Evolutionary conservation across 2,113 vertebrate species (phyloP), one percentile per base, ranked within the genome.

Genomic region (Phylloscopus trochilus): DNA sequence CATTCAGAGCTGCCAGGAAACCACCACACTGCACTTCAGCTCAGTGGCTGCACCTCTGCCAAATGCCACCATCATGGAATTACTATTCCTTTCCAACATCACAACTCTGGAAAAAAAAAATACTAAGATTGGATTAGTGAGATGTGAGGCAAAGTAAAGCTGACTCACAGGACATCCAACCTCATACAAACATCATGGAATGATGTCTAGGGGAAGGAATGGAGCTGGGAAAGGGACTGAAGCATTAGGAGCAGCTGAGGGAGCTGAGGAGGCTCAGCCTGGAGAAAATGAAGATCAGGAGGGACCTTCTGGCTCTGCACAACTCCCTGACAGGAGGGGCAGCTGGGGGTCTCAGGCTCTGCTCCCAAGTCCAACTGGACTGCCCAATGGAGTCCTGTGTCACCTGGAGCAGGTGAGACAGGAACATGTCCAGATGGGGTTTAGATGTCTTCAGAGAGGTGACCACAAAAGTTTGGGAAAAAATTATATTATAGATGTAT

Each of bases 301-400:
- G 20, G 21, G 7, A 9, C n/a, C 9, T 19, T 27, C 1, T 41
- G 47, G 24, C 39, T 70, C 64, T 78, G 27, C 39, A 52, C 22
- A 52, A 8, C 18, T 52, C 44, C 68, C 56, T 74, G 59, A 7
- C 23, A 56, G n/a, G 59, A 84, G 18, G 33, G 1, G 3, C n/a
- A 47, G 23, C 39, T 0, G 0, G 27, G 37, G 9, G 5, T 3
- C 1, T 11, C 1, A 0, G 20, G 13, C 13, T 63, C 3, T 64
- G 14, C 43, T 63, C 8, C 16, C 24, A 70, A 28, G 12, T 41
- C 43, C 51, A 49, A 3, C 8, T 66, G 60, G 24, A 30, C 30
- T 0, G 0, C 30, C 39, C 39, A 33, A 1, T 15, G 46, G 46
- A 47, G 20, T 47, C 20, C 46, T 47, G 21, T 21, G 46, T 47